Conservation (phyloP, 2,113 vertebrate species). For the Eclectus roratus region DNA sequence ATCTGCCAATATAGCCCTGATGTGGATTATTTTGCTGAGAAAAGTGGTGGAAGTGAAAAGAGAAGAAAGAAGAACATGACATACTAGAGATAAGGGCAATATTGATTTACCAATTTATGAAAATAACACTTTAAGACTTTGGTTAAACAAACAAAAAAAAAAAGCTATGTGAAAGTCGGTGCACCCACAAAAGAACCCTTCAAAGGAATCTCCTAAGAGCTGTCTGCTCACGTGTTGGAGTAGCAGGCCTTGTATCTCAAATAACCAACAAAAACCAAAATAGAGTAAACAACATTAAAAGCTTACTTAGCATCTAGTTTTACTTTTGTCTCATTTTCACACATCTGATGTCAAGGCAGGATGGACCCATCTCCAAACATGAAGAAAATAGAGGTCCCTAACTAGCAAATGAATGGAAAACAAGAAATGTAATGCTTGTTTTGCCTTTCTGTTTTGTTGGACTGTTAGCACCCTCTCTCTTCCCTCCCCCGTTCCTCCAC, state of each 20-base stretch:
- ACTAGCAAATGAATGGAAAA: not conserved
- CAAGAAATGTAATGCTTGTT: not conserved
- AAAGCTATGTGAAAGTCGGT: not conserved
- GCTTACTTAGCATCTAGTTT: not conserved
- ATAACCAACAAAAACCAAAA: not conserved
- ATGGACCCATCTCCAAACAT: not conserved
- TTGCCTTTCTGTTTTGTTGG: not conserved
- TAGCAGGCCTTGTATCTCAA: not conserved
- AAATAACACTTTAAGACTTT: not conserved
- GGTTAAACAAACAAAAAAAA: not conserved
- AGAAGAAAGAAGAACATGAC: not conserved
- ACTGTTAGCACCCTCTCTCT: not conserved
- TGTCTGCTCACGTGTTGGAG: rapidly evolving
- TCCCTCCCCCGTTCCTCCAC: no score
- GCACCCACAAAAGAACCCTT: not conserved
- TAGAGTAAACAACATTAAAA: not conserved
- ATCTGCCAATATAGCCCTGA: not conserved
- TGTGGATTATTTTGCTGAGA: not conserved
- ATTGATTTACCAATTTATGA: not conserved
- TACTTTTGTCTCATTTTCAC: not conserved
- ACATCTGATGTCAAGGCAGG: not conserved
- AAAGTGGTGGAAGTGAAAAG: not conserved
- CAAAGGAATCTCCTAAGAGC: not conserved
- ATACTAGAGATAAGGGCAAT: not conserved
- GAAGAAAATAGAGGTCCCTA: not conserved